phyloP scores from a whole-genome alignment of 2,888 invertebrate species.

The Dasypogon diadema region DNA sequence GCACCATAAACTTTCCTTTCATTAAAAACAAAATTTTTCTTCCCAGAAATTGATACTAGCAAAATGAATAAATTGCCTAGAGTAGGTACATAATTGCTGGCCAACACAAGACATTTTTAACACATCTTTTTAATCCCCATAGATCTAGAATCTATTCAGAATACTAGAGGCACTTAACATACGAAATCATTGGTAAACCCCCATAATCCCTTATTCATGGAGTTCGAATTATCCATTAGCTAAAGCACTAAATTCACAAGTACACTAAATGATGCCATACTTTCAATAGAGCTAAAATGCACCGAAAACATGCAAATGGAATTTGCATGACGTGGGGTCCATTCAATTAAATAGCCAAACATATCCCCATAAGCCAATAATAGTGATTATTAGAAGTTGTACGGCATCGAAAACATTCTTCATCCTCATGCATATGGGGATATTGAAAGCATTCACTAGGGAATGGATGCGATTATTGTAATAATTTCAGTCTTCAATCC shows the following conservation, averaged over 20 bases:
- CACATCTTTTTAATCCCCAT: too few relatives aligned
- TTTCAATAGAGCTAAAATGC: slow-evolving; percentile 32
- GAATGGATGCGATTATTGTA: slow-evolving; percentile 24
- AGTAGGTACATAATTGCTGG: too few relatives aligned
- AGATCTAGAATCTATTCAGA: too few relatives aligned
- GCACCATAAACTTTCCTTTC: too few relatives aligned
- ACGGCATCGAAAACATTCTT: not conserved
- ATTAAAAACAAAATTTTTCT: too few relatives aligned
- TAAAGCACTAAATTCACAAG: slow-evolving; percentile 36
- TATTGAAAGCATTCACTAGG: slow-evolving; percentile 22
- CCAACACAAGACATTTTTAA: too few relatives aligned
- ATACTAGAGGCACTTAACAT: too few relatives aligned
- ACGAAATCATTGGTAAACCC: too few relatives aligned
- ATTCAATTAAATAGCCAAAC: slow-evolving; percentile 42
- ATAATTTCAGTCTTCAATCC: slow-evolving; percentile 34
- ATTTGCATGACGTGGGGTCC: slow-evolving; percentile 23
- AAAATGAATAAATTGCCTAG: too few relatives aligned
- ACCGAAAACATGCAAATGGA: slow-evolving; percentile 44
- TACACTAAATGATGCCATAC: slow-evolving; percentile 23
- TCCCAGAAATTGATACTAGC: too few relatives aligned
- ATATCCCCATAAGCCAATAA: slow-evolving; percentile 29
- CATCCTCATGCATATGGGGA: slow-evolving; percentile 13
- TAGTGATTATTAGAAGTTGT: slow-evolving; percentile 40
- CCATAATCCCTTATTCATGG: not conserved
- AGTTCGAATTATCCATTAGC: slow-evolving; percentile 5